These are phyloP conservation scores for Whitmania pigra DNA, from an alignment of 1,140 invertebrate genomes.

Conservation along the genomic window DNA sequence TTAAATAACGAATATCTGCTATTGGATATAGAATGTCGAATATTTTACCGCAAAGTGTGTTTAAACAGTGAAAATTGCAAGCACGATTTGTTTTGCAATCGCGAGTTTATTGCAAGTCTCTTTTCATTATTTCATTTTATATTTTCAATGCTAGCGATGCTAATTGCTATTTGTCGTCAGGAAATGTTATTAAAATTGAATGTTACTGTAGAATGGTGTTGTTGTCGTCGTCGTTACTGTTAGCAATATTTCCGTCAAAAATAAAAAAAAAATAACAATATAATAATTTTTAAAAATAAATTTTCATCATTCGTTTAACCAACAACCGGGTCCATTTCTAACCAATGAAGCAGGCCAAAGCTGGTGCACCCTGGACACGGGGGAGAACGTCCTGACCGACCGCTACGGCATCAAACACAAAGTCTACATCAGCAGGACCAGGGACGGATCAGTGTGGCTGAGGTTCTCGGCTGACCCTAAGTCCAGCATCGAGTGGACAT, in stretches of 20 bases:
- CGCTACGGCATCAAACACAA: conserved; percentile 13
- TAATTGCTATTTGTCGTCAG: background rate
- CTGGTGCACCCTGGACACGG: conserved; percentile 24
- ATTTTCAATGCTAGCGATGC: no score
- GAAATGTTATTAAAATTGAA: background rate
- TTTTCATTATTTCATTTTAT: no score
- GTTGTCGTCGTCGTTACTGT: background rate
- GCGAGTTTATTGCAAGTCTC: no score
- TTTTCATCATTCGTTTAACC: no score
- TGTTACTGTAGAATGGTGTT: no score
- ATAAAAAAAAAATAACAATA: background rate
- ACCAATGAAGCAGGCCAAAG: background rate
- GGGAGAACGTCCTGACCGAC: conserved; percentile 17
- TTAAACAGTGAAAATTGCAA: no score
- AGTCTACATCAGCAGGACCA: conserved; percentile 22
- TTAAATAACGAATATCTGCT: no score
- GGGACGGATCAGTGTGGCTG: conserved; percentile 22
- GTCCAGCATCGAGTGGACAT: conserved; percentile 8
- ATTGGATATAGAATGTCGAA: no score
- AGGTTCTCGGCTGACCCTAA: conserved; percentile 18
- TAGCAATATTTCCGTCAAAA: background rate
- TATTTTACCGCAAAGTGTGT: no score
- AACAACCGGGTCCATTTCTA: background rate
- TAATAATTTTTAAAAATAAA: no score
- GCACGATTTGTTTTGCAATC: no score